Percentiles rank a stretch among this genome's conserved stretches.
These are phyloP conservation scores for Trochalopteron elliotii DNA, from an alignment of 2,113 vertebrate species.

Conservation along the genomic window DNA sequence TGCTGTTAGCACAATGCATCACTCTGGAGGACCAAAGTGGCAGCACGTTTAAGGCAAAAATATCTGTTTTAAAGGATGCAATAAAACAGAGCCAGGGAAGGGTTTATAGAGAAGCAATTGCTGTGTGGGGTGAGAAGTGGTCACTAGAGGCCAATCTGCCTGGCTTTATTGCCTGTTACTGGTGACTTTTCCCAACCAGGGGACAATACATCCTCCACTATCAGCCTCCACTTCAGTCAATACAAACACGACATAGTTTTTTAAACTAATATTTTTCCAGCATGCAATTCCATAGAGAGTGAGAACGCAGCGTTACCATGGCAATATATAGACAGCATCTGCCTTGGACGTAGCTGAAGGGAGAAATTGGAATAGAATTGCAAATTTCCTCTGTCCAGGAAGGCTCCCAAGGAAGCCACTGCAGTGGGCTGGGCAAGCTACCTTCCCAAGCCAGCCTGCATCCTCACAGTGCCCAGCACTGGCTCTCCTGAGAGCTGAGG, in stretches of 20 bases:
- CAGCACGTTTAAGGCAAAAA: conserved; percentile 55
- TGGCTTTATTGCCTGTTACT: conserved; percentile 43
- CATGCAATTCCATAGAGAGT: conserved; percentile 67
- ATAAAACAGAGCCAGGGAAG: conserved; percentile 47
- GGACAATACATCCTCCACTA: conserved; percentile 62
- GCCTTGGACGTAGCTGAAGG: conserved; percentile 71
- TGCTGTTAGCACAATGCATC: not conserved
- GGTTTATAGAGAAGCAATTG: conserved; percentile 55
- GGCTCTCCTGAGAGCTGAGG: not conserved
- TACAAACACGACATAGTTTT: conserved; percentile 68
- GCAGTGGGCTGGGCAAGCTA: not conserved
- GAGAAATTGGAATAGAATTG: conserved; percentile 74
- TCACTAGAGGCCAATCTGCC: conserved; percentile 46
- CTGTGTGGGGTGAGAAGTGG: conserved; percentile 37
- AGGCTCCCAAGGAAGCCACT: conserved; percentile 46
- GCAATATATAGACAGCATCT: conserved; percentile 71
- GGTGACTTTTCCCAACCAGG: conserved; percentile 42
- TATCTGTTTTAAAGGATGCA: conserved; percentile 37
- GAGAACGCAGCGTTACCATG: conserved; percentile 72
- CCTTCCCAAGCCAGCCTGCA: not conserved
- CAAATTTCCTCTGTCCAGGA: conserved; percentile 67
- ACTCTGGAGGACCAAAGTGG: not conserved
- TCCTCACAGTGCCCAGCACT: not conserved
- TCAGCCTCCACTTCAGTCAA: conserved; percentile 58
- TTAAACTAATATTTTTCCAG: conserved; percentile 77